Conservation (phyloP, 2,888 invertebrate species). For the Orthonychiurus folsomi region DNA sequence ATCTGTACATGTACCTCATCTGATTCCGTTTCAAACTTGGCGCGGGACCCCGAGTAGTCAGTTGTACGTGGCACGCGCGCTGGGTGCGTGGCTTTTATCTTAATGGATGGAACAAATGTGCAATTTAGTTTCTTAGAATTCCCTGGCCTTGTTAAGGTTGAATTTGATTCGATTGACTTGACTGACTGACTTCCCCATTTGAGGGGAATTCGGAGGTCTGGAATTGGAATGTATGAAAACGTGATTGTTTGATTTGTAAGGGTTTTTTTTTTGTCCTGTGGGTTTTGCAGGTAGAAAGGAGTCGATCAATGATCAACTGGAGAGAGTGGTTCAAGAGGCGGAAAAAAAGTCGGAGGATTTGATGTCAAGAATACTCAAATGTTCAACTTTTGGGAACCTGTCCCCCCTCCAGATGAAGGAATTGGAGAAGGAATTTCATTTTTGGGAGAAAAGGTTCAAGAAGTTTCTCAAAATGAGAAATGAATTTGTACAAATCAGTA, state of each 20-base stretch:
- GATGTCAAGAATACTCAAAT: constrained; percentile 35
- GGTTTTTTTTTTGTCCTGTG: not conserved
- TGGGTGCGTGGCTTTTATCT: no score
- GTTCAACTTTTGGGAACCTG: constrained; percentile 36
- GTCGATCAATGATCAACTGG: constrained; percentile 64
- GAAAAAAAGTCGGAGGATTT: constrained; percentile 58
- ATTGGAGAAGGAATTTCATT: constrained; percentile 71
- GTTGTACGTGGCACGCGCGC: no score
- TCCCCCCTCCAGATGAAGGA: constrained; percentile 45
- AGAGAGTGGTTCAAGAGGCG: constrained; percentile 67
- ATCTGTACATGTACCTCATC: no score
- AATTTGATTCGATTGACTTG: no score
- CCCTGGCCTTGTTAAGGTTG: no score
- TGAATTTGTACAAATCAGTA: constrained; percentile 76
- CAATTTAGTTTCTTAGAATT: no score
- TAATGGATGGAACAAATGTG: no score
- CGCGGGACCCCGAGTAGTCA: no score
- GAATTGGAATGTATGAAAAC: no score
- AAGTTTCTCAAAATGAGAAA: constrained; percentile 69
- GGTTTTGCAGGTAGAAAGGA: constrained; percentile 61
- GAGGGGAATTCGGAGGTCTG: no score
- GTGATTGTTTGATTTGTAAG: not conserved
- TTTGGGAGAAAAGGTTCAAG: constrained; percentile 77
- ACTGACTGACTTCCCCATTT: no score
- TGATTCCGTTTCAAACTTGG: no score